Percentiles rank a stretch among this genome's conserved stretches.
phyloP scores from a whole-genome alignment of 1,140 invertebrate genomes.

The Drosophila miranda region DNA sequence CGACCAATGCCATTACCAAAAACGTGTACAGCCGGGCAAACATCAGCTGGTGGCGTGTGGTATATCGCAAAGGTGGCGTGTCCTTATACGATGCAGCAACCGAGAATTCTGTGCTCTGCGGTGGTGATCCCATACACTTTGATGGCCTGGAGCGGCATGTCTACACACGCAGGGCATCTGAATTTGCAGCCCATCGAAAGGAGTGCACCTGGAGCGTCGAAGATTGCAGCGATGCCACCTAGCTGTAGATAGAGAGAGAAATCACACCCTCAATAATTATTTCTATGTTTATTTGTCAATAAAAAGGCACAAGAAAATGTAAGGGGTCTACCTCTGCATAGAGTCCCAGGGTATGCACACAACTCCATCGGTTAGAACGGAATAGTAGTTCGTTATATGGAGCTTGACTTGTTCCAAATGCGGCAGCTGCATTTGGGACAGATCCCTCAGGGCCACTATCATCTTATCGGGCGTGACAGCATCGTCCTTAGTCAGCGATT shows the following conservation, averaged over 20 bases:
- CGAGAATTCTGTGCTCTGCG: constrained; percentile 50
- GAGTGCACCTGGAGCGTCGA: constrained; percentile 70
- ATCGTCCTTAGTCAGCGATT: constrained; percentile 92
- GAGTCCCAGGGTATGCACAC: constrained; percentile 97
- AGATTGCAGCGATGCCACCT: constrained; percentile 62
- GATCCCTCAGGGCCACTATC: constrained; percentile 90
- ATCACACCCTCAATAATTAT: constrained; percentile 4
- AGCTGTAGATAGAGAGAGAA: not conserved
- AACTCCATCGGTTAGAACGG: constrained; percentile 93
- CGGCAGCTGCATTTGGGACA: constrained; percentile 84
- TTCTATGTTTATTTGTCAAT: constrained; percentile 28
- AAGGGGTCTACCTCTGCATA: constrained; percentile 76
- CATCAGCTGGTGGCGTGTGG: constrained; percentile 53
- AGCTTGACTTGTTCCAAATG: constrained; percentile 85
- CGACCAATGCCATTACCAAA: constrained; percentile 45
- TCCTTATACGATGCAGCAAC: constrained; percentile 49
- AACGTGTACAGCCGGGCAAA: constrained; percentile 55
- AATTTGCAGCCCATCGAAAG: constrained; percentile 31
- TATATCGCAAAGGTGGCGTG: constrained; percentile 28
- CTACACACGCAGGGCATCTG: constrained; percentile 49
- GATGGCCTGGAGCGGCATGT: constrained; percentile 58
- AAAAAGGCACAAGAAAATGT: constrained; percentile 59
- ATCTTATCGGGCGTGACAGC: constrained; percentile 94
- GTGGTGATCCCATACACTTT: constrained; percentile 59
- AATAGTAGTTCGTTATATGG: constrained; percentile 94